Base-by-base conservation (phyloP, 2,888 invertebrate genomes). In the Endotricha flammealis region DNA sequence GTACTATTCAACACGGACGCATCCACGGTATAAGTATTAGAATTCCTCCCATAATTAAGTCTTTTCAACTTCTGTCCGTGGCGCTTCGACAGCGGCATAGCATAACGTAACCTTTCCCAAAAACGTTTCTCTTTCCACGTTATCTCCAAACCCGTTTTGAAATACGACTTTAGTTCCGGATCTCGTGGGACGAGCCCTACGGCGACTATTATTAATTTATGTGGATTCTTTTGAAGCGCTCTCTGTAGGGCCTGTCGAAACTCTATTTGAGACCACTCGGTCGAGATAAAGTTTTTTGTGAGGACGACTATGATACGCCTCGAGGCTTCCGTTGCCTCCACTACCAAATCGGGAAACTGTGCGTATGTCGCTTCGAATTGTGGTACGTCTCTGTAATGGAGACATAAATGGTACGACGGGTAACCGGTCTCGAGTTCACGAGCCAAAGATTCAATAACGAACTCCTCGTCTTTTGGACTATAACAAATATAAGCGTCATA, bases 401-500 rank as follows among this genome's bases (percentile, higher is more conserved):
- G 89, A 74, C 96, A 96, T 42, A 97, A 87, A 54, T 95, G 91
- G 64, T 95, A 94, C 13, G 92, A 91, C 4, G 92, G 92, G 58
- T 85, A 90, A 24, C 93, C 94, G 58, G 92, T 93, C 75, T 97
- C 96, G 49, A 97, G 81, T 67, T 95, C 95, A 36, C 93, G 92
- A 36, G 94, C 95, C 47, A 97, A 89, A 41, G 93, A 92, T 64
- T 95, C 93, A 48, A 95, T 89, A 14, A 97, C 95, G 72, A 95
- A 96, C 64, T 94, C 93, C 70, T 96, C 95, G 80, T 97, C 97
- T 79, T 95, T 95, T 46, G 94, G 94, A 62, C 95, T 95, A 88
- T 97, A 98, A 66, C 96, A 92, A 42, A 98, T 93, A 82, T 97
- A 97, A 50, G 95, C 96, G 79, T 98, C 97, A 82, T 95, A 97